A percentile compares a stretch with the other conserved stretches of the same genome.
phyloP scores from a whole-genome alignment of 2,797 vertebrate genomes.

The Phrynocephalus forsythii region DNA sequence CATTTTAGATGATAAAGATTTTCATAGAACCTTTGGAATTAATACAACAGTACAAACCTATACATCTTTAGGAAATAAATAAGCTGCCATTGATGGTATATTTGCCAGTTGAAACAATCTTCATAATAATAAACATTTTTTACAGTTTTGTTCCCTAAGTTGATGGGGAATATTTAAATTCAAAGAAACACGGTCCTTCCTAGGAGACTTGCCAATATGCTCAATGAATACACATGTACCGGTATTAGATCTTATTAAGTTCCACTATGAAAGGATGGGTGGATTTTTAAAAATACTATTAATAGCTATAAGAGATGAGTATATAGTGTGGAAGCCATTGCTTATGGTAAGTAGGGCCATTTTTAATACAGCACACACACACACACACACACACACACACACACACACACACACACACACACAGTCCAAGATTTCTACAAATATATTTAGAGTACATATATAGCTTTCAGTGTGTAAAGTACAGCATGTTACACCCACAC shows the following conservation, averaged over 20 bases:
- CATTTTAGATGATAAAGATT: not conserved
- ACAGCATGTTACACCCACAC: too few species aligned
- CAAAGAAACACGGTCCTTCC: not conserved
- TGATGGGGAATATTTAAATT: not conserved
- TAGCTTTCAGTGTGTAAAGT: not conserved
- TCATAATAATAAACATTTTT: slow-evolving; percentile 1
- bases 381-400: too few species aligned
- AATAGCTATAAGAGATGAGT: too few species aligned
- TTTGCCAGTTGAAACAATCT: not conserved
- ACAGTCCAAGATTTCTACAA: too few species aligned
- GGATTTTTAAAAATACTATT: too few species aligned
- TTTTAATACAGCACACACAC: too few species aligned
- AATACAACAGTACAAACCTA: not conserved
- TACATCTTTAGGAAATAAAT: too few species aligned
- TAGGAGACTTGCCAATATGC: not conserved
- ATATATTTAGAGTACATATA: too few species aligned
- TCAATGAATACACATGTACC: not conserved
- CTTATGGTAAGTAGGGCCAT: too few species aligned
- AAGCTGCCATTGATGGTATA: not conserved
- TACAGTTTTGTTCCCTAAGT: not conserved
- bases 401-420: too few species aligned
- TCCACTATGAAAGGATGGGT: not conserved
- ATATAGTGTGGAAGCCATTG: not conserved
- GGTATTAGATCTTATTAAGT: not conserved
- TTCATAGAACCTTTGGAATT: not conserved